Evolutionary conservation across 2,888 invertebrate genomes (phyloP).

Genomic region (Melanostoma scalare): DNA sequence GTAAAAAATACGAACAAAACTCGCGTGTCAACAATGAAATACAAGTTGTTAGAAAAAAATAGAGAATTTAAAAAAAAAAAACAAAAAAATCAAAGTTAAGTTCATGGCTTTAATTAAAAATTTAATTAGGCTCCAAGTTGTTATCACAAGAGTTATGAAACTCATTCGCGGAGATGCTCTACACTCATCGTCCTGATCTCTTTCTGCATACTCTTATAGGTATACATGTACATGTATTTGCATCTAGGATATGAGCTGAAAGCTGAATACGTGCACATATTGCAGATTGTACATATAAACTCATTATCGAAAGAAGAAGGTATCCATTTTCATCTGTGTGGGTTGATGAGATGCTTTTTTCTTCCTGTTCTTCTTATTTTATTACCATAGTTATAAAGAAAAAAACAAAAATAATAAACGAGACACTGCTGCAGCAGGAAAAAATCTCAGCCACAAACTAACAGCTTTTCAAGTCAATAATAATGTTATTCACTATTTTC

Average conservation of each 20-base stretch:
- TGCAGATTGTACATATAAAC: conserved; percentile 65
- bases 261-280: conserved; percentile 45
- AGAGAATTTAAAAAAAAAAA: conserved; percentile 19
- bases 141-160: conserved; percentile 65
- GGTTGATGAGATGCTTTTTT: conserved; percentile 25
- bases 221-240: conserved; percentile 44
- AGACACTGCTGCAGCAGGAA: conserved; percentile 35
- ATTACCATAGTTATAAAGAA: conserved; percentile 44
- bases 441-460: conserved; percentile 65
- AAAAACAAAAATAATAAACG: conserved; percentile 7
- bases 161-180: conserved; percentile 38
- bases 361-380: conserved; percentile 25
- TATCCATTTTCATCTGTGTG: conserved; percentile 42
- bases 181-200: conserved; percentile 37
- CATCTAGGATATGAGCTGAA: conserved; percentile 46
- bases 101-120: conserved; percentile 56
- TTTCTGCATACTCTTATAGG: not conserved
- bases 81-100: conserved; percentile 37
- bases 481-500: conserved; percentile 69
- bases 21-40: not conserved
- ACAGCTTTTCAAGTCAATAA: conserved; percentile 70
- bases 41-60: conserved; percentile 29
- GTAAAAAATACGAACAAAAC: conserved; percentile 3
- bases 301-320: conserved; percentile 47
- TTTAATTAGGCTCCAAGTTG: conserved; percentile 49